A percentile compares a stretch with the other conserved stretches of the same genome.
phyloP scores from a whole-genome alignment of 2,113 vertebrate species.

The Xenopus borealis region DNA sequence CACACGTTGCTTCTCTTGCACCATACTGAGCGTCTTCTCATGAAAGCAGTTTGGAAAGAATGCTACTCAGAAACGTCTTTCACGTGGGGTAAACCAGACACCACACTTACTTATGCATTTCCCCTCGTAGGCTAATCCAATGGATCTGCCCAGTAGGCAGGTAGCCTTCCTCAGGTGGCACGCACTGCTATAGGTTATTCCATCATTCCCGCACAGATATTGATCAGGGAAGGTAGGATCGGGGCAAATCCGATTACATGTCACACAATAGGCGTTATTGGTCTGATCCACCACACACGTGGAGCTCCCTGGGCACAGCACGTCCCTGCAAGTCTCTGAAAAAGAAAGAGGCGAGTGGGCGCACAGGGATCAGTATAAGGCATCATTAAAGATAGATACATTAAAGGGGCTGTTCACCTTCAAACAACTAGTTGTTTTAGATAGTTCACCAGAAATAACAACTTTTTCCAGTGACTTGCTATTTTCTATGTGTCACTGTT shows the following conservation, averaged over 20 bases:
- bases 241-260: constrained; percentile 93
- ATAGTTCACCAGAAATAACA: too few relatives aligned
- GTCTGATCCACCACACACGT: constrained; percentile 97
- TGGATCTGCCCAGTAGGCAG: constrained; percentile 91
- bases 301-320: constrained; percentile 89
- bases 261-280: constrained; percentile 96
- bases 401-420: too few relatives aligned
- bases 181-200: constrained; percentile 88
- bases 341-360: constrained; percentile 45
- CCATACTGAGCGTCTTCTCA: neutral
- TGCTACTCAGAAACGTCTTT: neutral
- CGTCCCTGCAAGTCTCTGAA: constrained; percentile 93
- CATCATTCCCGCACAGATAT: constrained; percentile 96
- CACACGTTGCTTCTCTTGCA: neutral
- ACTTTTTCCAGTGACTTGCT: too few relatives aligned
- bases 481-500: too few relatives aligned
- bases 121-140: constrained; percentile 94
- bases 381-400: too few relatives aligned
- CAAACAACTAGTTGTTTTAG: too few relatives aligned
- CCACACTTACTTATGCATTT: constrained; percentile 93
- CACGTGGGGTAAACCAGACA: neutral
- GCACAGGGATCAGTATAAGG: constrained; percentile 21
- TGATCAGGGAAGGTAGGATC: constrained; percentile 89
- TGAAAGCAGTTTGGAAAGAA: neutral
- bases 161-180: constrained; percentile 96